Base-by-base conservation (phyloP, 1,140 invertebrate species). In the Drosophila punjabiensis region DNA sequence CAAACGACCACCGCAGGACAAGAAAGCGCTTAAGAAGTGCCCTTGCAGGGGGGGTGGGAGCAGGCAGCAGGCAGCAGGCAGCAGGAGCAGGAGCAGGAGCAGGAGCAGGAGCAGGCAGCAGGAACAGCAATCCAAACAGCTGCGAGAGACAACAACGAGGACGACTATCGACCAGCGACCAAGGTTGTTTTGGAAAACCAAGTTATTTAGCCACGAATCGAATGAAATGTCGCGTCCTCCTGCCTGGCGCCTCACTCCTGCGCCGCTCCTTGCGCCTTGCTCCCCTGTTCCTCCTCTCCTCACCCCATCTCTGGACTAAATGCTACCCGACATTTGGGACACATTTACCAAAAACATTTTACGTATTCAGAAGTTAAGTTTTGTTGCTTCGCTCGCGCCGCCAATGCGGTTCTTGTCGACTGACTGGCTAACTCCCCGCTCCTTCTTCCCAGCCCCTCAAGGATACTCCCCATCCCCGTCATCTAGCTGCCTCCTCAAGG, bases 1-100 rank as follows among this genome's bases (percentile, higher is more conserved):
- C 84, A 91, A 92, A 92, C 91, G 91, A 91, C 73, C 91, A 89
- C 87, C 91, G 82, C 87, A 92, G 91, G 87, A 92, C 91, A 92
- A 86, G 86, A 90, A 89, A 91, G 86, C 82, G 86, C 87, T 90
- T 90, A 90, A 89, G 85, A 90, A 89, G 69, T 90, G 78, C 85
- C 77, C 76, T 41, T 63, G 47, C 67, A 35, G 13, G n/a, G 35
- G 55, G 24, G 48, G 24, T 3, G 48, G 48, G 47, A 24, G 11
- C 14, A 16, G 24, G 24, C 7, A 28, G 47, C 1, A 50, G 45
- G 45, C 43, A 13, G 20, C 45, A 48, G 47, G 33, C 7, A n/a
- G 16, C 16, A 52, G 56, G 81, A 79, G 69, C 82, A 85, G 81
- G 24, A 48, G 47, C 45, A 47, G 47, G 41, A 35, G 39, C 18